Conservation (phyloP, 2,797 vertebrate genomes). For the Sylvia borin region DNA sequence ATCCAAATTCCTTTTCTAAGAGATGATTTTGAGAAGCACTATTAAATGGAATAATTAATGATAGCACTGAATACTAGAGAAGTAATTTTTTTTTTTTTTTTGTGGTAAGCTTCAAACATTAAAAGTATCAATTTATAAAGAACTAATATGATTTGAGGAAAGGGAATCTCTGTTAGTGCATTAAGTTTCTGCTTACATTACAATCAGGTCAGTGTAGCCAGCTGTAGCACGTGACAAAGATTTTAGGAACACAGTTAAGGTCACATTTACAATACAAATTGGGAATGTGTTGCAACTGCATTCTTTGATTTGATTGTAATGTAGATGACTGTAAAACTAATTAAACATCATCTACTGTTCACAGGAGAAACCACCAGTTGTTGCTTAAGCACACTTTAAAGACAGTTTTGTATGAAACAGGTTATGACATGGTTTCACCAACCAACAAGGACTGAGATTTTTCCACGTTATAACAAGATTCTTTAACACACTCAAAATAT, state of each 20-base stretch:
- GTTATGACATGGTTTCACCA: slow-evolving; percentile 55
- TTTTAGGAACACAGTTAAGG: slow-evolving; percentile 66
- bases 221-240: slow-evolving; percentile 47
- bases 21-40: slow-evolving; percentile 66
- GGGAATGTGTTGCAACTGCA: slow-evolving; percentile 59
- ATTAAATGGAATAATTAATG: slow-evolving; percentile 53
- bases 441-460: slow-evolving; percentile 23
- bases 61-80: background rate
- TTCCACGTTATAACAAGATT: slow-evolving; percentile 34
- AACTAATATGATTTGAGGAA: background rate
- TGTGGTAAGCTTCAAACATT: background rate
- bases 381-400: slow-evolving; percentile 64
- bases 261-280: slow-evolving; percentile 61
- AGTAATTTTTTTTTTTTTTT: background rate
- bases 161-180: background rate
- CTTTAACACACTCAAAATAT: background rate
- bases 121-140: background rate
- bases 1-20: slow-evolving; percentile 78
- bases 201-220: slow-evolving; percentile 2
- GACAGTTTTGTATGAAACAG: slow-evolving; percentile 52
- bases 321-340: slow-evolving; percentile 63
- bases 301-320: slow-evolving; percentile 70
- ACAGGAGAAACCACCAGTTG: slow-evolving; percentile 57
- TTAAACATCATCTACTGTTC: slow-evolving; percentile 53
- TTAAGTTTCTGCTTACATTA: background rate